phyloP scores from a whole-genome alignment of 1,140 invertebrate genomes.

The Rhizoglyphus robini region DNA sequence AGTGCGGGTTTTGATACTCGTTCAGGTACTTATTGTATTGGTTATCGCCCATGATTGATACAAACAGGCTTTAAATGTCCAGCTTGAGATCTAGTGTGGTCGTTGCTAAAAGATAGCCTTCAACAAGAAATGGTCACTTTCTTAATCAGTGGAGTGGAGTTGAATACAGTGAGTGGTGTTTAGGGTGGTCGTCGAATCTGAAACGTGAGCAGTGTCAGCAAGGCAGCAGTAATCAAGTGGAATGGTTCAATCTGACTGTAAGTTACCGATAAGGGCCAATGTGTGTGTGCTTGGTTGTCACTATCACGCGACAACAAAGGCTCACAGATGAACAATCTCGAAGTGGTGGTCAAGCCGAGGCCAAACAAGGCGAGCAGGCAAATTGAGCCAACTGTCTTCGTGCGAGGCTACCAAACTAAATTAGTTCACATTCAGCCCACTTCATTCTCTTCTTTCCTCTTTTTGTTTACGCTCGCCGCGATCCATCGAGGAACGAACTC shows the following conservation, averaged over 20 bases:
- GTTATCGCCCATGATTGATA: neutral
- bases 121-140: neutral
- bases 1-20: neutral
- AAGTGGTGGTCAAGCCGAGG: no score
- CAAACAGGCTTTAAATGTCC: neutral
- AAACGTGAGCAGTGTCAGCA: neutral
- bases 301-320: neutral
- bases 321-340: neutral
- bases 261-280: neutral
- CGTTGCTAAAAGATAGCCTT: no score
- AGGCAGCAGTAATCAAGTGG: neutral
- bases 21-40: constrained; percentile 7
- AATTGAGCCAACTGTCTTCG: neutral
- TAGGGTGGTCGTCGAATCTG: neutral
- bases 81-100: neutral
- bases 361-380: no score
- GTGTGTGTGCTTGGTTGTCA: neutral
- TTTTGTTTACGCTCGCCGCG: neutral
- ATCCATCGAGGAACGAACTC: no score
- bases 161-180: neutral
- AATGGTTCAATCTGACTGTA: neutral
- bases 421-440: neutral
- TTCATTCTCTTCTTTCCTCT: neutral
- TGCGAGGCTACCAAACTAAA: neutral
- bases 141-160: neutral